Conservation (phyloP, 2,888 invertebrate genomes). For the Luperina nickerlii region DNA sequence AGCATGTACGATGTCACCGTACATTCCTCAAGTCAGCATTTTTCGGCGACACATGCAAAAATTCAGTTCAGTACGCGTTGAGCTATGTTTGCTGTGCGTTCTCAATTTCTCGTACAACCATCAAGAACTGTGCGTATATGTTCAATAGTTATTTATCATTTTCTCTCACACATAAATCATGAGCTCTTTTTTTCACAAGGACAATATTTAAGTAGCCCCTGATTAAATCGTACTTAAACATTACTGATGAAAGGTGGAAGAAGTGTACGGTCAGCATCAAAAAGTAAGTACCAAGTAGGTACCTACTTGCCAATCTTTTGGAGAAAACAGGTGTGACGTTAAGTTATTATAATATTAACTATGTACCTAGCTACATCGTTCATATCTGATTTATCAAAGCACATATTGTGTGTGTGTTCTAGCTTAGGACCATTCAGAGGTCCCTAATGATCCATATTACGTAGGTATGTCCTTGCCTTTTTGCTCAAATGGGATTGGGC, state of each 20-base stretch:
- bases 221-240: background rate
- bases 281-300: too few species aligned
- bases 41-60: slow-evolving; percentile 11
- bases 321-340: background rate
- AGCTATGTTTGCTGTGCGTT: background rate
- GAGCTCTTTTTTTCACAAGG: background rate
- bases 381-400: background rate
- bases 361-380: background rate
- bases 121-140: background rate
- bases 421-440: background rate
- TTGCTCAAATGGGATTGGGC: background rate
- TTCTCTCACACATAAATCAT: background rate
- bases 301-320: background rate
- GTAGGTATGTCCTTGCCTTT: too few species aligned
- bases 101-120: background rate
- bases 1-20: slow-evolving; percentile 24
- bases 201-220: too few species aligned
- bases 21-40: slow-evolving; percentile 1
- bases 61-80: slow-evolving; percentile 8
- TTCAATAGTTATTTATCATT: background rate
- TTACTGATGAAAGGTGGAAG: background rate
- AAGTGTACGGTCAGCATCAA: too few species aligned
- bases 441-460: background rate
- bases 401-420: background rate
- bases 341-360: background rate